Evolutionary conservation across 2,888 invertebrate species (phyloP), one percentile per base, ranked within the genome.

Genomic region (Lordiphosa andalusiaca): DNA sequence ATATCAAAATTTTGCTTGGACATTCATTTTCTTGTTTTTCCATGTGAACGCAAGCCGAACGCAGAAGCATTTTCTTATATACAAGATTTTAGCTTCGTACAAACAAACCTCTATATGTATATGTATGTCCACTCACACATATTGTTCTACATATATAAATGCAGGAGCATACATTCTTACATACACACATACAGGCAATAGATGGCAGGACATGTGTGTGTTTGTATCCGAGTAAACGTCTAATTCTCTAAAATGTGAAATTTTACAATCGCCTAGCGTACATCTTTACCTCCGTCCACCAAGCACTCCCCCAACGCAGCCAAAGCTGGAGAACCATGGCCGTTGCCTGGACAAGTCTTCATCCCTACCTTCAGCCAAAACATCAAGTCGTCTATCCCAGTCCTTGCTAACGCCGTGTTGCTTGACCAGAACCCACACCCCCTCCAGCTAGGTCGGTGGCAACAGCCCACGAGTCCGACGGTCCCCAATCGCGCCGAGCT

Each of bases 231-330:
- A 75, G 80, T 83, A 80, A 80, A 83, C 71, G 85, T 80, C 85
- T 80, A 84, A 80, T 84, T 83, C 81, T 86, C 75, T 75, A 84
- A 85, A 84, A 82, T 87, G 84, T 74, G 73, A 84, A 84, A 85
- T 85, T 86, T 87, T 77, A 78, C 81, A 87, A 85, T 84, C 86
- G 77, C 81, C 84, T 80, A 84, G 85, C 78, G 80, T 66, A 82
- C 84, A 82, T 84, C 83, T 82, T 82, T 78, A 60, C 76, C 76
- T 67, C 64, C 66, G 61, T 44, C 78, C 64, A 56, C 60, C 65
- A 73, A 62, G 38, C 55, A 53, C 73, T 69, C 72, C 60, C 82
- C 65, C 73, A 67, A 65, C 77, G 55, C 80, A 65, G 58, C 59
- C 63, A 64, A 67, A 72, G 64, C 66, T 71, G 68, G 77, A 85